phyloP scores from a whole-genome alignment of 2,888 invertebrate genomes.

The Colostygia pectinataria region DNA sequence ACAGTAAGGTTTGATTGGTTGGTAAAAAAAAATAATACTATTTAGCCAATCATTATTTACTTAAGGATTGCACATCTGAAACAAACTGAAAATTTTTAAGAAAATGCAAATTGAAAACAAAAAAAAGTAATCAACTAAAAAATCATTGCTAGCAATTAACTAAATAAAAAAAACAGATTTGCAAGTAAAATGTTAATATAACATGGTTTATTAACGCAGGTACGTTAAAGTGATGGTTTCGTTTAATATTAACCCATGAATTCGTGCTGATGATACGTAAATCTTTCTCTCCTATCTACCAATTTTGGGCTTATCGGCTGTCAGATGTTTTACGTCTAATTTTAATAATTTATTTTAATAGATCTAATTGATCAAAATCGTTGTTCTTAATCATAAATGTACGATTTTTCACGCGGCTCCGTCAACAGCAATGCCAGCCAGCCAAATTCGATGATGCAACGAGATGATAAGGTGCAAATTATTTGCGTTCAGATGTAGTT shows the following conservation, averaged over 20 bases:
- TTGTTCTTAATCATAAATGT: too few relatives aligned
- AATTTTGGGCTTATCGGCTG: constrained; percentile 73
- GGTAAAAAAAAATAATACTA: too few relatives aligned
- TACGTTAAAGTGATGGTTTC: constrained; percentile 42
- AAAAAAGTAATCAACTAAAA: constrained; percentile 55
- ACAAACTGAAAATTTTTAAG: neutral
- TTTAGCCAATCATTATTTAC: too few relatives aligned
- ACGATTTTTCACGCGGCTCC: constrained; percentile 65
- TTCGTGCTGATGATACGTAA: constrained; percentile 2
- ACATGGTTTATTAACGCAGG: constrained; percentile 62
- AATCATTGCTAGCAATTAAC: constrained; percentile 55
- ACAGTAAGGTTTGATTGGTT: too few relatives aligned
- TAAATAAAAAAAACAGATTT: constrained; percentile 55
- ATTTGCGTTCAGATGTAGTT: constrained; percentile 37
- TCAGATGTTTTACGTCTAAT: constrained; percentile 80
- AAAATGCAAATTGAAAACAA: constrained; percentile 55
- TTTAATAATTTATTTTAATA: constrained; percentile 39
- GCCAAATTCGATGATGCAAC: constrained; percentile 76
- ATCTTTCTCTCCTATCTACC: constrained; percentile 23
- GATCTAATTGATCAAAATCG: too few relatives aligned
- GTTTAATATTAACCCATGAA: neutral
- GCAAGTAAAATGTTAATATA: constrained; percentile 50
- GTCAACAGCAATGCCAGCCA: constrained; percentile 66
- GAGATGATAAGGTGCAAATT: constrained; percentile 78
- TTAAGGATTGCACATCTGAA: neutral